These are phyloP conservation scores for Epizoanthus fatuus DNA, from an alignment of 92 coral and sea anemone genomes.

Conservation along the genomic window DNA sequence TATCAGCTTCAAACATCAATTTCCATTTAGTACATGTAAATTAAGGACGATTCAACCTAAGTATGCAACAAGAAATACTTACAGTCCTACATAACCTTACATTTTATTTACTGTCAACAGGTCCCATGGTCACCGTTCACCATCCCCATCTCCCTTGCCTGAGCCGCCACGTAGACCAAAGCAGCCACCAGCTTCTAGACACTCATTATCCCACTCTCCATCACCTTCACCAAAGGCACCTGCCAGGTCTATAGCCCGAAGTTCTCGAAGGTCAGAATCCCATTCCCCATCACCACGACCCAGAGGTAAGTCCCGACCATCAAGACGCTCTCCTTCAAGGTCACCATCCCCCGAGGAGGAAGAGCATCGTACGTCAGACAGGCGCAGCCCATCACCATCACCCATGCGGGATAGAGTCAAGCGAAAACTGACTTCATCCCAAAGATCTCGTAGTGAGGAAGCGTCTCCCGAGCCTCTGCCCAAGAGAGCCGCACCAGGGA, in stretches of 20 bases:
- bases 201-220: constrained; percentile 51
- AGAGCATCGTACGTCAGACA: background rate
- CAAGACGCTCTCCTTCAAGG: constrained; percentile 34
- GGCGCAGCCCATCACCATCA: constrained; percentile 35
- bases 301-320: constrained; percentile 24
- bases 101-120: background rate
- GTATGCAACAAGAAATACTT: too few species aligned
- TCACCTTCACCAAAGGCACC: constrained; percentile 18
- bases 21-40: too few species aligned
- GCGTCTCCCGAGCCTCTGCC: constrained; percentile 69
- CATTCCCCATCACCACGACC: constrained; percentile 64
- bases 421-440: constrained; percentile 51
- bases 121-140: constrained; percentile 50
- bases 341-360: constrained; percentile 55
- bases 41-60: too few species aligned
- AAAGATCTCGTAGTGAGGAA: constrained; percentile 78
- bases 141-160: constrained; percentile 58
- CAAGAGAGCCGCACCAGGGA: constrained; percentile 55
- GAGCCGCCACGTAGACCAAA: constrained; percentile 36
- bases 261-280: constrained; percentile 56
- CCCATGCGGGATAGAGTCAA: constrained; percentile 72
- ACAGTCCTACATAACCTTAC: background rate
- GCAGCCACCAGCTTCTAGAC: constrained; percentile 43
- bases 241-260: constrained; percentile 37
- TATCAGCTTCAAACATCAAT: too few species aligned